phyloP scores from a whole-genome alignment of 2,113 vertebrate species.

The Vireo altiloquus region DNA sequence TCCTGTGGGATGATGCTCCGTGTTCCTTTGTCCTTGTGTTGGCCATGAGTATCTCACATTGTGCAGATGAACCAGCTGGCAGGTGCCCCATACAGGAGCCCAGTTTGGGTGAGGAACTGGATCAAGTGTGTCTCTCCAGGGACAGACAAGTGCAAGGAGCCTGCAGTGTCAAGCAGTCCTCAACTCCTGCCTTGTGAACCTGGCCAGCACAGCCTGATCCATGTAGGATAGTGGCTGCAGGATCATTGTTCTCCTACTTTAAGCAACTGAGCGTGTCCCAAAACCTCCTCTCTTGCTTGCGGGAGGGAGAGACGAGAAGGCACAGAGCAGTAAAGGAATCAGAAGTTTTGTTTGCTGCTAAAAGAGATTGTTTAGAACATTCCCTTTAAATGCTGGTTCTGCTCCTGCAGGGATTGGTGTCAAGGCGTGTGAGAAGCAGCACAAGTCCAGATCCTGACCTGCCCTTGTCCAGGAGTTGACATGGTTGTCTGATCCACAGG shows the following conservation, averaged over 20 bases:
- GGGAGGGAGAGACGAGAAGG: neutral
- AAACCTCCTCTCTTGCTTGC: neutral
- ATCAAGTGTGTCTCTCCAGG: neutral
- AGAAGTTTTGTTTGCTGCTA: neutral
- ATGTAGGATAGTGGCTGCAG: accelerated
- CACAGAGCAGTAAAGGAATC: neutral
- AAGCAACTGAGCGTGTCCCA: neutral
- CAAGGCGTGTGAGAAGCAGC: neutral
- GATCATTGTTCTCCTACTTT: neutral
- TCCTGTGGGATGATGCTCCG: neutral
- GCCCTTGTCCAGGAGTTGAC: too few relatives aligned
- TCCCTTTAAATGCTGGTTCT: neutral
- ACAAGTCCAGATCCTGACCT: neutral
- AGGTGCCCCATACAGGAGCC: neutral
- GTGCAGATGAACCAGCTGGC: neutral
- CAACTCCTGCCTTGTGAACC: neutral
- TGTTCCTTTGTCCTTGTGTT: neutral
- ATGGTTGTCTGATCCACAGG: neutral
- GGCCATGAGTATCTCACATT: neutral
- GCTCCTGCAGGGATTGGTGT: neutral
- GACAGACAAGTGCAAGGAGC: neutral
- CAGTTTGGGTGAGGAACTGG: neutral
- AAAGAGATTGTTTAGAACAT: neutral
- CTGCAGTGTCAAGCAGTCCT: neutral
- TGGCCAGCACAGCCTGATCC: neutral